phyloP scores from a whole-genome alignment of 1,140 invertebrate genomes.

The Tetramorium simillimum region DNA sequence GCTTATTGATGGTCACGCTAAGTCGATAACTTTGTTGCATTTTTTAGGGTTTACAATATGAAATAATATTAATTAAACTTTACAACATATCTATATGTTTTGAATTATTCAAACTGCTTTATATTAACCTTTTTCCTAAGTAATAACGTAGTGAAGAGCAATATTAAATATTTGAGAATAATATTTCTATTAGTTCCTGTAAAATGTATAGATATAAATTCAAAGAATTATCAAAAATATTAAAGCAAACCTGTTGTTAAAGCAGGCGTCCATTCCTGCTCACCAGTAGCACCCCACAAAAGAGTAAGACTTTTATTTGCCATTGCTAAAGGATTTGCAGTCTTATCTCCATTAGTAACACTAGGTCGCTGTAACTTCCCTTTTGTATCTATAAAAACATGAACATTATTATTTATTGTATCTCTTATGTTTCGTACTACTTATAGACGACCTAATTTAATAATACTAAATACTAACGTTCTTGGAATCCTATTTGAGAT shows the following conservation, averaged over 20 bases:
- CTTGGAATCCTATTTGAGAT: slow-evolving; percentile 83
- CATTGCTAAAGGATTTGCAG: slow-evolving; percentile 69
- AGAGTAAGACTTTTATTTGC: slow-evolving; percentile 89
- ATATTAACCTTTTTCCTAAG: slow-evolving; percentile 17
- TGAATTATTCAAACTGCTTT: slow-evolving; percentile 37
- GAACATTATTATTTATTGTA: slow-evolving; percentile 2
- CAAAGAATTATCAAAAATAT: slow-evolving; percentile 1
- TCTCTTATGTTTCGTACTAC: not conserved
- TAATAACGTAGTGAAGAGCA: not conserved
- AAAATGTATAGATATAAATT: slow-evolving; percentile 30
- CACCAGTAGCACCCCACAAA: slow-evolving; percentile 96
- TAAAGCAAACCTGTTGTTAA: slow-evolving; percentile 92
- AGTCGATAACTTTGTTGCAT: slow-evolving; percentile 57
- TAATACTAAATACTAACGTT: slow-evolving; percentile 80
- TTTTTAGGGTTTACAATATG: not conserved
- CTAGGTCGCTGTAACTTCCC: slow-evolving; percentile 74
- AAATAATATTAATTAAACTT: slow-evolving; percentile 44
- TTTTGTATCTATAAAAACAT: slow-evolving; percentile 75
- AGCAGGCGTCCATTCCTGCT: slow-evolving; percentile 98
- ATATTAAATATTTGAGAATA: slow-evolving; percentile 47
- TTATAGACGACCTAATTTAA: slow-evolving; percentile 18
- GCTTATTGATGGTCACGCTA: slow-evolving; percentile 26
- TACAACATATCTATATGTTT: slow-evolving; percentile 29
- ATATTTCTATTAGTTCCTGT: slow-evolving; percentile 3
- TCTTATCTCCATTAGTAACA: slow-evolving; percentile 76